Evolutionary conservation across 2,113 vertebrate species (phyloP).

Genomic region (Tichodroma muraria): DNA sequence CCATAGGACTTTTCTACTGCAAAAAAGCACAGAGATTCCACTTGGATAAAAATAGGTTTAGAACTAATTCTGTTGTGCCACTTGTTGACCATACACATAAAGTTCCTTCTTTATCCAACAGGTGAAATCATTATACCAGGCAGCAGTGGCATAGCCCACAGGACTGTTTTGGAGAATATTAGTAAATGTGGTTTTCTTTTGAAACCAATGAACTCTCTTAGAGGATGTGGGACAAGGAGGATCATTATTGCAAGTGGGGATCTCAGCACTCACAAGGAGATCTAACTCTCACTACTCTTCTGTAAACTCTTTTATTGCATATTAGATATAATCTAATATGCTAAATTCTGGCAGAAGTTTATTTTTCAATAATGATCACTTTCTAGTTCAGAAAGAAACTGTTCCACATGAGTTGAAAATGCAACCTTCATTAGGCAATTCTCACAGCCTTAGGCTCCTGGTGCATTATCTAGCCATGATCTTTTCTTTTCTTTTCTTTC

Average conservation of each 20-base stretch:
- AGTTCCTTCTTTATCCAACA: background rate
- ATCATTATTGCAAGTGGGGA: background rate
- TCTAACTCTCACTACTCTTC: background rate
- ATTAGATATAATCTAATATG: background rate
- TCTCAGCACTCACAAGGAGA: background rate
- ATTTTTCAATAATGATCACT: background rate
- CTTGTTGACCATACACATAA: background rate
- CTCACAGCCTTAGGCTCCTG: background rate
- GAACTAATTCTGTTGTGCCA: background rate
- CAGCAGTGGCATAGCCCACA: background rate
- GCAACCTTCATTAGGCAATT: background rate
- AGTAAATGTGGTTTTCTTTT: background rate
- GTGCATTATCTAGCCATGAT: background rate
- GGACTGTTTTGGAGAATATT: background rate
- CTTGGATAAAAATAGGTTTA: background rate
- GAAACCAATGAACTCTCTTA: background rate
- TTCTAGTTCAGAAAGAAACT: background rate
- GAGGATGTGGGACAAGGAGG: background rate
- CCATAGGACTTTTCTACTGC: background rate
- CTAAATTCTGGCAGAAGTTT: background rate
- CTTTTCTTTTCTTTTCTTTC: rapidly evolving
- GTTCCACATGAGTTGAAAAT: background rate
- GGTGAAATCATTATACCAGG: background rate
- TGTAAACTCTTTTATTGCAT: background rate
- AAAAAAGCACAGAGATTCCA: background rate